Evolutionary conservation across 1,140 invertebrate species (phyloP).

Genomic region (Zeugodacus cucurbitae): DNA sequence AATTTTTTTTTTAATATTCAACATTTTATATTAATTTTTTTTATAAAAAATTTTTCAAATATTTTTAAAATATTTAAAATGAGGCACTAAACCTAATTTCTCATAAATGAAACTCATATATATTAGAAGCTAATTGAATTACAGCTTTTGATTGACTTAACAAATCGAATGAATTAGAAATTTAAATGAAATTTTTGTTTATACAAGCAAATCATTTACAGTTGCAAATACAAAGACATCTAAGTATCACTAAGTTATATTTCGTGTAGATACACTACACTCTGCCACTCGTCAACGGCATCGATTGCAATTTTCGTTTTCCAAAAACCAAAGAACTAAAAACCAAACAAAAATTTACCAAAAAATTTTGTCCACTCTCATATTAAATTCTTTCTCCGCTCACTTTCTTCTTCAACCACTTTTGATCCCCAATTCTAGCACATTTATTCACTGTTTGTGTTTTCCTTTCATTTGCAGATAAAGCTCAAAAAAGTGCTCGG

Average conservation of each 20-base stretch:
- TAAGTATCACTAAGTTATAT: not conserved
- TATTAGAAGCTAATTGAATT: not conserved
- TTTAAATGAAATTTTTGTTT: not conserved
- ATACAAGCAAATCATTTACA: not conserved
- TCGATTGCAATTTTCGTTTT: not conserved
- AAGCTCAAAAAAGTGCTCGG: conserved; percentile 93
- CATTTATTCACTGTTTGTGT: conserved; percentile 42
- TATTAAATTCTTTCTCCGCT: not conserved
- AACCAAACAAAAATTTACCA: not conserved
- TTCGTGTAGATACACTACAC: not conserved
- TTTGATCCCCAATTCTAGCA: not conserved
- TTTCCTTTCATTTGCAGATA: conserved; percentile 73
- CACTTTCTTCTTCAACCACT: not conserved
- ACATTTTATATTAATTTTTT: no score
- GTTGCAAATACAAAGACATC: not conserved
- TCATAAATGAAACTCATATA: not conserved
- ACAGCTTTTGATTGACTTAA: not conserved
- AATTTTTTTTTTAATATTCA: no score
- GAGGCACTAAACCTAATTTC: not conserved
- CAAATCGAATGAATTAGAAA: not conserved
- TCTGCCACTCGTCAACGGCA: not conserved
- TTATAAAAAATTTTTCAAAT: not conserved
- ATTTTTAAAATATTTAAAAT: not conserved
- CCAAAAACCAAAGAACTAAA: not conserved
- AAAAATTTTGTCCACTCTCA: not conserved